These are phyloP conservation scores for Pogona vitticeps DNA, from an alignment of 2,113 vertebrate genomes.

Conservation along the genomic window DNA sequence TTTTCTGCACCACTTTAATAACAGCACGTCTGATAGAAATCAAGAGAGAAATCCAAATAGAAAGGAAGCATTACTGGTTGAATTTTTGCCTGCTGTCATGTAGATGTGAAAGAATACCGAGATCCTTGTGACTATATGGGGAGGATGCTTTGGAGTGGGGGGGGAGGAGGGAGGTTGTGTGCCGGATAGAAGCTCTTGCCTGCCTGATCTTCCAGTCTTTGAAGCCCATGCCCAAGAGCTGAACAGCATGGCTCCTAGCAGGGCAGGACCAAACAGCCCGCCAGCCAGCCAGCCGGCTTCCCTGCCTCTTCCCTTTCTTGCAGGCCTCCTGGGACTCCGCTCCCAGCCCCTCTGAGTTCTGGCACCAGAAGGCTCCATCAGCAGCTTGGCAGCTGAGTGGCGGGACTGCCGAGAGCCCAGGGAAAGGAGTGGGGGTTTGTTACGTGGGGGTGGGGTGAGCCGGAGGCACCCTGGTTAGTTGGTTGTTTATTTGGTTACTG, in stretches of 20 bases:
- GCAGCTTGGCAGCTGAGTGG: constrained; percentile 42
- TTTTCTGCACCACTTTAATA: background rate
- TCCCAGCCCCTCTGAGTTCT: constrained; percentile 23
- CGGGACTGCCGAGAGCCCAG: background rate
- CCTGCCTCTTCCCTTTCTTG: constrained; percentile 30
- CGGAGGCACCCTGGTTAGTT: constrained; percentile 45
- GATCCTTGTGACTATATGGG: background rate
- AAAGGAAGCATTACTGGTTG: background rate
- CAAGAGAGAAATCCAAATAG: background rate
- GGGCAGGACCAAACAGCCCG: constrained; percentile 32
- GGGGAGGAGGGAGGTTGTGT: background rate
- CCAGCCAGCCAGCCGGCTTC: background rate
- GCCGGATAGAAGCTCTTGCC: background rate
- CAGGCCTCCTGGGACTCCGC: constrained; percentile 19
- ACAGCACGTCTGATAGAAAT: background rate
- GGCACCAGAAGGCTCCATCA: constrained; percentile 30
- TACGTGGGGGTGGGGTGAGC: constrained; percentile 38
- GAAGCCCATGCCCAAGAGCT: background rate
- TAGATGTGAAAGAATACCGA: background rate
- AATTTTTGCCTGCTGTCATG: background rate
- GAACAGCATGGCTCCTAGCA: background rate
- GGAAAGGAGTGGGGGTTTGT: background rate
- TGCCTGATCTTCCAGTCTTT: constrained; percentile 15
- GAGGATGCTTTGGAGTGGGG: background rate
- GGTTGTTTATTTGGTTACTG: constrained; percentile 57